Percentiles rank a stretch among this genome's conserved stretches.
Conservation (phyloP, 2,113 vertebrate species). For the Chaetorhynchus papuensis region DNA sequence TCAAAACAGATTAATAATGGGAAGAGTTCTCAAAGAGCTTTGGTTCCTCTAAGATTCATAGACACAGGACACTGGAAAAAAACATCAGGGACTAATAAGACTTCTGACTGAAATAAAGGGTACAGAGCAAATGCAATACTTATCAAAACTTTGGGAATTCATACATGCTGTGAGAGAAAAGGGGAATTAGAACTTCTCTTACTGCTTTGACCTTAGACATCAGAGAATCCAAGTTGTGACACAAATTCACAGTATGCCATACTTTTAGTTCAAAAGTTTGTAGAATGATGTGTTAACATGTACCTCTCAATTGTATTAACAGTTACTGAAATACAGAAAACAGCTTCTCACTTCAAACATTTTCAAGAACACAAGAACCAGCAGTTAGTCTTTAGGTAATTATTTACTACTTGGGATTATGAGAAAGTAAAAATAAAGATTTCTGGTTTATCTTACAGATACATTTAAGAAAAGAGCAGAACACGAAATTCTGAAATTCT, state of each 20-base stretch:
- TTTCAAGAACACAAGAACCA: not conserved
- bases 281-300: not conserved
- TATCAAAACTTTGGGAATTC: not conserved
- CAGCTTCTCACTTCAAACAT: not conserved
- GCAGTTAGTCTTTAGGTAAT: not conserved
- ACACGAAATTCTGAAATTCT: not conserved
- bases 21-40: not conserved
- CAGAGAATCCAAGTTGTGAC: not conserved
- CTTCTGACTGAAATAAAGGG: not conserved
- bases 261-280: not conserved
- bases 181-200: not conserved
- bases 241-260: not conserved
- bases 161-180: not conserved
- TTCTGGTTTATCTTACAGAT: not conserved
- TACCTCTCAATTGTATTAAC: not conserved
- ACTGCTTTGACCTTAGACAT: not conserved
- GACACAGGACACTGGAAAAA: not conserved
- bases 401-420: not conserved
- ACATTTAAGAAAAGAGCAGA: not conserved
- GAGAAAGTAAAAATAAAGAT: not conserved
- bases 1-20: not conserved
- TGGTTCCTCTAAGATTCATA: not conserved
- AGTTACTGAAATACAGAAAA: not conserved
- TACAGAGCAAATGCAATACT: not conserved
- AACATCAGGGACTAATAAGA: not conserved